Evolutionary conservation across 2,113 vertebrate genomes (phyloP), one percentile per base, ranked within the genome.

Genomic region (Narcine bancroftii): DNA sequence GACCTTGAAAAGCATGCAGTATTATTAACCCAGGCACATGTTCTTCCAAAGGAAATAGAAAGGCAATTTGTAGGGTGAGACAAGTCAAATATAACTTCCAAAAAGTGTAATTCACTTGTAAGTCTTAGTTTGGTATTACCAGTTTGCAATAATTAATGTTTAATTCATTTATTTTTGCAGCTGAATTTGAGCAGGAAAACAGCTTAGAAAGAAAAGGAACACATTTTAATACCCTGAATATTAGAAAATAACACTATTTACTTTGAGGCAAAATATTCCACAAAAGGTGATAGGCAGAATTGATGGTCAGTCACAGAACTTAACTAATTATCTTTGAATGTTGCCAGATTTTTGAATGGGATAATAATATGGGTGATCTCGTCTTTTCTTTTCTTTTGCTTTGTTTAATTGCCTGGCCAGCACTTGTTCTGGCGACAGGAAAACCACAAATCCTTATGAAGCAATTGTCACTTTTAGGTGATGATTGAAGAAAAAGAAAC

Each of bases 381-480:
- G 24, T 19, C 10, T 45, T 89, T 91, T 65, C n/a, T 39, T 39
- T 56, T 17, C 56, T 39, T 33, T 63, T 65, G 17, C n/a, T 24
- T 89, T 66, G 29, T 63, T 45, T 45, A 69, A 91, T 63, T 47
- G 47, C 47, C 45, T 24, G 29, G 21, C 60, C 10, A 89, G 65
- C 60, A 89, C 56, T 39, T 63, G 33, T 45, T 89, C 85, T 65
- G 85, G 26, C n/a, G 63, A 69, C 26, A 7, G 50, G 33, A 56
- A 50, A 5, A 91, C 26, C 21, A 66, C 65, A 66, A 91, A 69
- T 91, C 36, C 56, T 69, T 45, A 9, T 66, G 10, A 42, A 69
- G 87, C 63, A 66, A 66, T 66, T 89, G 63, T 66, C 87, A 89
- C 60, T 66, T 89, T 66, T 63, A 91, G 63, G 7, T 69, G 63